Conservation (phyloP, 2,888 invertebrate genomes). For the Deroplatys truncata region DNA sequence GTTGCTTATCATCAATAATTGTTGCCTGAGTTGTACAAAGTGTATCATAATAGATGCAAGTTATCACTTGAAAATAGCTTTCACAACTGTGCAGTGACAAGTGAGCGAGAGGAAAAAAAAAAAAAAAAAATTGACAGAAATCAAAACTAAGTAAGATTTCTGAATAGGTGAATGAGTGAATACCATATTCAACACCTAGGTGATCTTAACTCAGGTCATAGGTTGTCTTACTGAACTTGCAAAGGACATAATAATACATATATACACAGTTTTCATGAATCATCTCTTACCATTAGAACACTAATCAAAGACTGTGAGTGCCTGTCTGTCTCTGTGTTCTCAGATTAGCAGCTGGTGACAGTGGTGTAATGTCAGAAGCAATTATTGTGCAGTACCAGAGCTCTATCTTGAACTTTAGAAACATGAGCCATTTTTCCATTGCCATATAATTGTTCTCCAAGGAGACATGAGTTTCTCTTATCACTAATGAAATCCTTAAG, state of each 20-base stretch:
- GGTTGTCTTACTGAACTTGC: conserved; percentile 6
- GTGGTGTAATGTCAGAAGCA: not conserved
- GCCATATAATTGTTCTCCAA: not conserved
- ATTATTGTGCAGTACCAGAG: not conserved
- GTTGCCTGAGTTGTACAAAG: conserved; percentile 11
- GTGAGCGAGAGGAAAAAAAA: not conserved
- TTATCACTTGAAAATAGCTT: not conserved
- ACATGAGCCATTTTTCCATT: not conserved
- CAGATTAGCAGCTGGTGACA: not conserved
- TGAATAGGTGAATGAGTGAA: not conserved
- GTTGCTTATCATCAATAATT: not conserved
- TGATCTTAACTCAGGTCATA: conserved; percentile 13
- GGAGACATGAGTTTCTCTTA: not conserved
- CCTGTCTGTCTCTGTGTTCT: conserved; percentile 2
- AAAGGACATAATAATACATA: not conserved
- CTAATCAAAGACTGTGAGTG: not conserved
- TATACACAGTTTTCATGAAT: not conserved
- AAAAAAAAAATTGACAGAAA: not conserved
- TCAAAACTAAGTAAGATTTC: not conserved
- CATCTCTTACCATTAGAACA: not conserved
- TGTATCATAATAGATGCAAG: conserved; percentile 11
- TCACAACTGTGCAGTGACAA: not conserved
- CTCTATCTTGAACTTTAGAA: not conserved
- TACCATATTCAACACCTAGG: not conserved
- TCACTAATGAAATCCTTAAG: not conserved